Conservation (phyloP, 2,797 vertebrate genomes). For the Acanthurus leucopareius region DNA sequence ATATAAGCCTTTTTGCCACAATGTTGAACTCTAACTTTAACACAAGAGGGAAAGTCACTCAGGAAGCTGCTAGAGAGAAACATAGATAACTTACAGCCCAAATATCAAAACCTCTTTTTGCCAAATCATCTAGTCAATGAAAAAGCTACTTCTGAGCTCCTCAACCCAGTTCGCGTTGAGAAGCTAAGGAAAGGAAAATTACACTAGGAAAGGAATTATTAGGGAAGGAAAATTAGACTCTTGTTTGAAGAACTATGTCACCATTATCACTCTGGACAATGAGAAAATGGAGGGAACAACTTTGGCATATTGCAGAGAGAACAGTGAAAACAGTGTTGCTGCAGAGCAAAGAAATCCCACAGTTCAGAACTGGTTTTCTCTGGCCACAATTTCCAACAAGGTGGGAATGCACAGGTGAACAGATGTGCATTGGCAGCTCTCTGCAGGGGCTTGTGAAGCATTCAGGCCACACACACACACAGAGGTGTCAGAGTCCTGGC, state of each 20-base stretch:
- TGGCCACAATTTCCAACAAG: slow-evolving; percentile 12
- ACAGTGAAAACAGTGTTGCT: slow-evolving; percentile 6
- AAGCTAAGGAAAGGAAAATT: too few relatives aligned
- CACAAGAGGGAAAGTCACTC: background rate
- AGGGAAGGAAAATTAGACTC: background rate
- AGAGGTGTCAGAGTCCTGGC: slow-evolving; percentile 44
- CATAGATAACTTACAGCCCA: background rate
- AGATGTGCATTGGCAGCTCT: slow-evolving; percentile 52
- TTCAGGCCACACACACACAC: slow-evolving; percentile 27
- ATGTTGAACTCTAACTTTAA: slow-evolving; percentile 5
- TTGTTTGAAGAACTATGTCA: background rate
- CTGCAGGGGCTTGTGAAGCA: slow-evolving; percentile 22
- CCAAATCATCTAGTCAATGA: background rate
- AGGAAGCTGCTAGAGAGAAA: background rate
- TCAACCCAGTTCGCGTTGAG: too few relatives aligned
- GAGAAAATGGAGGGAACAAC: background rate
- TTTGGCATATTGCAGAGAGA: background rate
- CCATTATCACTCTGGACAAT: background rate
- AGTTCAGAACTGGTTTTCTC: slow-evolving; percentile 1
- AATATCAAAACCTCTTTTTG: background rate
- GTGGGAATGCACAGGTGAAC: slow-evolving; percentile 52
- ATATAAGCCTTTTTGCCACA: background rate
- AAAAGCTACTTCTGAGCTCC: background rate
- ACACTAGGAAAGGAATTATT: too few relatives aligned
- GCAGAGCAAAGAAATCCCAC: slow-evolving; percentile 16